These are phyloP conservation scores for Mus spretus DNA, from an alignment of 2,797 vertebrate genomes.

Conservation along the genomic window DNA sequence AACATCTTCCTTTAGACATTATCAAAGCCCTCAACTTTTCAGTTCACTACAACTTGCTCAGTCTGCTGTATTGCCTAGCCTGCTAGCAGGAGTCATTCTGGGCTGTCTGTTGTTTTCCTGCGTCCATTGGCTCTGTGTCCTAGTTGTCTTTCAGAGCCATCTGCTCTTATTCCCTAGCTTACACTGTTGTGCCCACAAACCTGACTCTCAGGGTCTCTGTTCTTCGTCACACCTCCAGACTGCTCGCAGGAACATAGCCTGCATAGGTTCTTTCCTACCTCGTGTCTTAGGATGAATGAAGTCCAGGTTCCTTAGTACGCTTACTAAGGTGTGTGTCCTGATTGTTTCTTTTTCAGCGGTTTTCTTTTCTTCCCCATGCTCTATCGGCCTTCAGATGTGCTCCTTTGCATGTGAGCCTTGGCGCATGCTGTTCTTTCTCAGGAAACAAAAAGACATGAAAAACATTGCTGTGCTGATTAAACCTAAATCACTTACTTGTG, in stretches of 20 bases:
- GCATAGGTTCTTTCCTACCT: constrained; percentile 22
- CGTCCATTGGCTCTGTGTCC: not conserved
- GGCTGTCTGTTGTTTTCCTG: not conserved
- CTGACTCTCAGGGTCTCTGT: not conserved
- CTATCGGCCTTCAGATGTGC: not conserved
- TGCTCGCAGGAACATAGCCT: not conserved
- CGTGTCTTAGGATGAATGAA: not conserved
- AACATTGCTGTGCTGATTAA: not conserved
- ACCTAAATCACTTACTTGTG: not conserved
- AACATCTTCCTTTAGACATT: not conserved
- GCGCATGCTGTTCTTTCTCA: not conserved
- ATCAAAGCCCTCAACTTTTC: not conserved
- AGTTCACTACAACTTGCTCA: not conserved
- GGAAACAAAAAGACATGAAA: constrained; percentile 31
- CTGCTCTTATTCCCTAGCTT: constrained; percentile 20
- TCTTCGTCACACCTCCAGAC: not conserved
- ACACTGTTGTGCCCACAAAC: not conserved
- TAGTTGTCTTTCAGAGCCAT: not conserved
- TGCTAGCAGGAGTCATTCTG: not conserved
- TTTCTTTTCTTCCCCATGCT: not conserved
- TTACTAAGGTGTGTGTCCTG: not conserved
- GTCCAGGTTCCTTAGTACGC: not conserved
- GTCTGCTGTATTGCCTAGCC: not conserved
- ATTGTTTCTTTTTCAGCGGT: not conserved
- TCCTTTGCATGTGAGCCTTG: constrained; percentile 7